Base-by-base conservation (phyloP, 2,888 invertebrate species). In the Eurytoma adleriae region DNA sequence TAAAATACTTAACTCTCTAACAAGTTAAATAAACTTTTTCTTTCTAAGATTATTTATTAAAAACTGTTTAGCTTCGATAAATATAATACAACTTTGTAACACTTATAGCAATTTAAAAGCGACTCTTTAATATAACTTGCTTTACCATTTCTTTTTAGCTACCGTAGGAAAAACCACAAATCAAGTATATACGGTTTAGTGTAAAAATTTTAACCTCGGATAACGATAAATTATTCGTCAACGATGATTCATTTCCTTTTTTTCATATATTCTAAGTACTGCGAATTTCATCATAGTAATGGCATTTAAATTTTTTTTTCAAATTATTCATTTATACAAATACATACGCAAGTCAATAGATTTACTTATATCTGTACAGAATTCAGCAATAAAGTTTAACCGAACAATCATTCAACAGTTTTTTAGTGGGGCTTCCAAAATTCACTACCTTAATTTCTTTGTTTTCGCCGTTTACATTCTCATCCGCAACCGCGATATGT, bases 11-110 rank as follows among this genome's bases (percentile, higher is more conserved):
- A 73, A 79, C 71, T 70, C 14, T 77, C 76, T 79, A 81, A 78
- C 79, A 76, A 73, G 64, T 77, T 79, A 76, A 74, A 79, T 77
- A 73, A 81, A 82, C 72, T 78, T 69, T 75, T 66, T 56, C 71
- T 78, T 73, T 82, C 77, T 71, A 74, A 74, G 79, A 73, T 40
- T 82, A 81, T 82, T 82, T 82, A 82, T 82, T 82, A 82, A 79
- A 79, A 82, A 82, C 76, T 76, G 76, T 76, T 40, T 79, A 82
- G 76, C 73, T 77, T 81, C 54, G 76, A 71, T 79, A 78, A 73
- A 82, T 79, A 79, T 79, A 82, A 82, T 82, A 82, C 82, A 82
- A 82, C 73, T 76, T 82, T 77, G 59, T 82, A 82, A 82, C 79
- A 82, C 79, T 82, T 82, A 82, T 73, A 82, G 82, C 79, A 79